phyloP scores from a whole-genome alignment of 2,888 invertebrate genomes.

The Allophyes oxyacanthae region DNA sequence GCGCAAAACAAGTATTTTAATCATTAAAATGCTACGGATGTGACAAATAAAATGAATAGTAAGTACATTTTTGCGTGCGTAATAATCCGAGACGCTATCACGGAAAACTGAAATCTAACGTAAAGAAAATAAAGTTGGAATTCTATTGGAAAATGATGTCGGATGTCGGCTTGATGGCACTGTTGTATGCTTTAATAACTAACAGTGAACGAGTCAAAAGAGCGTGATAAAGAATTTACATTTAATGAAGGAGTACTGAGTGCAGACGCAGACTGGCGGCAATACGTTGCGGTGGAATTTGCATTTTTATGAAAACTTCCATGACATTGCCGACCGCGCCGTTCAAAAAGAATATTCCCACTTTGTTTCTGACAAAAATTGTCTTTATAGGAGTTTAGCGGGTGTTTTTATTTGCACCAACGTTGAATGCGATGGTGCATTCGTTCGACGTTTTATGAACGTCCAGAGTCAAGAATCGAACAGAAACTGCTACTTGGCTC shows the following conservation, averaged over 20 bases:
- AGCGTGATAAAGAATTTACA: conserved; percentile 70
- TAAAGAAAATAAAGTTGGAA: conserved; percentile 40
- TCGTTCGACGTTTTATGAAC: conserved; percentile 60
- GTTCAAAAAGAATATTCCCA: conserved; percentile 61
- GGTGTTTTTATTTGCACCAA: conserved; percentile 54
- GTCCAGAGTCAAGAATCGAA: conserved; percentile 55
- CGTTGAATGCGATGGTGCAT: conserved; percentile 46
- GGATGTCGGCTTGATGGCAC: conserved; percentile 50
- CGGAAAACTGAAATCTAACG: conserved; percentile 15
- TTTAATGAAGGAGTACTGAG: conserved; percentile 69
- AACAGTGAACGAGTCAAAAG: conserved; percentile 59
- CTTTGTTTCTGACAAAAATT: conserved; percentile 59
- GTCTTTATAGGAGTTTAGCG: conserved; percentile 59
- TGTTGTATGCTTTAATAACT: conserved; percentile 60
- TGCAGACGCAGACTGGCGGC: conserved; percentile 57
- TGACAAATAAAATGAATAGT: conserved; percentile 57
- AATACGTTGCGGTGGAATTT: conserved; percentile 70
- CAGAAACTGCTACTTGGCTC: conserved; percentile 58
- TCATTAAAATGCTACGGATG: conserved; percentile 53
- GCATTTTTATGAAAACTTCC: conserved; percentile 77
- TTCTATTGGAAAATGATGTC: conserved; percentile 15
- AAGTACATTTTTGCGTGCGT: conserved; percentile 57
- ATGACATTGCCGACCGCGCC: conserved; percentile 57
- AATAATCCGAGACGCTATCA: conserved; percentile 35
- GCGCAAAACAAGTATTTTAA: conserved; percentile 39